Percentiles rank a stretch among this genome's conserved stretches.
phyloP scores from a whole-genome alignment of 2,797 vertebrate species.

The Myiotriccus ornatus region DNA sequence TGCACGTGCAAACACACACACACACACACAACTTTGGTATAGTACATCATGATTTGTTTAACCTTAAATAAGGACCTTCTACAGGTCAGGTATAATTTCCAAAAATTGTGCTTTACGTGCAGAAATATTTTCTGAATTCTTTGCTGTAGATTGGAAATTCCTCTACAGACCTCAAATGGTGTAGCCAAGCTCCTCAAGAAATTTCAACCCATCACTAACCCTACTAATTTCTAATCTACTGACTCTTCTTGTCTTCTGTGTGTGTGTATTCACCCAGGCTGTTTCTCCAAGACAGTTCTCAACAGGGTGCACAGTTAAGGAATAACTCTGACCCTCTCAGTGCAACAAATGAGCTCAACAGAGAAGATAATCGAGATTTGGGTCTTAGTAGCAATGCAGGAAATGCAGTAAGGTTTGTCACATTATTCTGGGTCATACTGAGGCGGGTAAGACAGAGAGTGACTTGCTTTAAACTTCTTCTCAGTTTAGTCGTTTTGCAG shows the following conservation, averaged over 20 bases:
- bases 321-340: background rate
- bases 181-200: background rate
- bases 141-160: background rate
- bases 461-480: background rate
- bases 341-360: background rate
- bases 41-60: background rate
- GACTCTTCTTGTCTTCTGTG: background rate
- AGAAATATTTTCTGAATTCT: background rate
- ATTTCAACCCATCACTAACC: background rate
- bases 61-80: background rate
- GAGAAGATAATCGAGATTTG: background rate
- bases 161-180: background rate
- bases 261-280: background rate
- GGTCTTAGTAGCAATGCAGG: background rate
- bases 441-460: background rate
- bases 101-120: background rate
- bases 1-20: rapidly evolving
- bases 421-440: background rate
- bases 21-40: rapidly evolving
- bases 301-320: background rate
- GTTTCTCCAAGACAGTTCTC: background rate
- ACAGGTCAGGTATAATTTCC: background rate
- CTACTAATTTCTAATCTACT: rapidly evolving
- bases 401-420: background rate
- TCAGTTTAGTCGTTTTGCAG: background rate